phyloP scores from a whole-genome alignment of 2,113 vertebrate species.

The Phylloscopus whistleri region DNA sequence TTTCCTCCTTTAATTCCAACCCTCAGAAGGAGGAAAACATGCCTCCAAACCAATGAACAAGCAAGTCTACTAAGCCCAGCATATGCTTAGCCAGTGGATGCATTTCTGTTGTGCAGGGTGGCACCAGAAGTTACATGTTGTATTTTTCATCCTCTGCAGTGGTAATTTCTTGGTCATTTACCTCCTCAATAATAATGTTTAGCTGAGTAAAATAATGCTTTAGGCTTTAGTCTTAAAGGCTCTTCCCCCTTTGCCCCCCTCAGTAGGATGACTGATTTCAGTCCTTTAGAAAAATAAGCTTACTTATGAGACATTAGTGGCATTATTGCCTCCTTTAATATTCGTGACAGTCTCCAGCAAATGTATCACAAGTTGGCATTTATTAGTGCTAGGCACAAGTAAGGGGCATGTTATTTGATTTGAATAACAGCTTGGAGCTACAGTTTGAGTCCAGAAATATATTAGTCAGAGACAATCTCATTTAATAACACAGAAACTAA shows the following conservation, averaged over 20 bases:
- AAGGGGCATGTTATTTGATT: conserved; percentile 99
- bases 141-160: conserved; percentile 46
- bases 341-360: conserved; percentile 86
- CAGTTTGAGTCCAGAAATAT: conserved; percentile 92
- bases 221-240: conserved; percentile 65
- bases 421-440: conserved; percentile 98
- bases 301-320: conserved; percentile 79
- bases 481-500: conserved; percentile 99
- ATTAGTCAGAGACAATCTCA: conserved; percentile 99
- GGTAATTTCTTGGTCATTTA: conserved; percentile 44
- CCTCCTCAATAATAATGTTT: conserved; percentile 51
- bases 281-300: conserved; percentile 79
- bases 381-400: conserved; percentile 98
- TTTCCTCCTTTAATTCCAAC: conserved; percentile 16
- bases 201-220: conserved; percentile 53
- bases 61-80: neutral
- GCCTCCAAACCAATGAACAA: conserved; percentile 23
- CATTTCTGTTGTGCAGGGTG: conserved; percentile 27
- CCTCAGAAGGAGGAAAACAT: conserved; percentile 14
- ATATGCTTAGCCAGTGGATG: neutral
- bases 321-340: conserved; percentile 86
- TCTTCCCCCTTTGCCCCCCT: conserved; percentile 41
- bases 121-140: conserved; percentile 27
- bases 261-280: conserved; percentile 69
- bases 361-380: conserved; percentile 97